These are phyloP conservation scores for Vespertilio murinus DNA, from an alignment of 2,797 vertebrate species.

Conservation along the genomic window DNA sequence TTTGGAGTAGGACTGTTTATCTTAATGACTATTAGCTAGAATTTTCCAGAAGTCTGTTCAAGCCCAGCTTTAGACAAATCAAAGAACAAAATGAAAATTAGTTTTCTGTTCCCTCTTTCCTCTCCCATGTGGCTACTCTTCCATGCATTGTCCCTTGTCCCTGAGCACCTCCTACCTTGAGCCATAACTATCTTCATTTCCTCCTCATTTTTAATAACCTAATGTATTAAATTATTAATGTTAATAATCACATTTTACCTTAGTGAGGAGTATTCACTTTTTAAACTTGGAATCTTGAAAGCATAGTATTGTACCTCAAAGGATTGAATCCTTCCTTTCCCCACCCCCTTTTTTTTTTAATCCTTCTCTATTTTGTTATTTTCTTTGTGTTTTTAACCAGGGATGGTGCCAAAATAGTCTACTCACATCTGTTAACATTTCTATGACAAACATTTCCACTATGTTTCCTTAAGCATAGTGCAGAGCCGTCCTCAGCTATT, in stretches of 20 bases:
- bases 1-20: background rate
- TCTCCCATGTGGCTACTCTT: background rate
- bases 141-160: background rate
- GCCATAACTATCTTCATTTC: background rate
- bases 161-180: background rate
- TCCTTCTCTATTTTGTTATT: background rate
- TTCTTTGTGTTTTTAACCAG: background rate
- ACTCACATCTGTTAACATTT: slow-evolving; percentile 16
- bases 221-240: background rate
- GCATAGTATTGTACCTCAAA: background rate
- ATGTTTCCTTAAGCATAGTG: background rate
- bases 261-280: background rate
- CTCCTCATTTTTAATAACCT: background rate
- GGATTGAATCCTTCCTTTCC: background rate
- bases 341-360: background rate
- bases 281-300: background rate
- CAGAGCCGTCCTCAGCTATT: background rate
- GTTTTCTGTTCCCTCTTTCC: background rate
- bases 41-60: background rate
- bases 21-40: background rate
- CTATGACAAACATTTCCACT: background rate
- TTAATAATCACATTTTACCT: background rate
- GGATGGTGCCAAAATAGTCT: background rate
- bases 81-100: background rate
- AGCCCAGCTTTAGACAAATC: background rate